These are phyloP conservation scores for Grammomys surdaster DNA, from an alignment of 2,113 vertebrate species.

Conservation along the genomic window DNA sequence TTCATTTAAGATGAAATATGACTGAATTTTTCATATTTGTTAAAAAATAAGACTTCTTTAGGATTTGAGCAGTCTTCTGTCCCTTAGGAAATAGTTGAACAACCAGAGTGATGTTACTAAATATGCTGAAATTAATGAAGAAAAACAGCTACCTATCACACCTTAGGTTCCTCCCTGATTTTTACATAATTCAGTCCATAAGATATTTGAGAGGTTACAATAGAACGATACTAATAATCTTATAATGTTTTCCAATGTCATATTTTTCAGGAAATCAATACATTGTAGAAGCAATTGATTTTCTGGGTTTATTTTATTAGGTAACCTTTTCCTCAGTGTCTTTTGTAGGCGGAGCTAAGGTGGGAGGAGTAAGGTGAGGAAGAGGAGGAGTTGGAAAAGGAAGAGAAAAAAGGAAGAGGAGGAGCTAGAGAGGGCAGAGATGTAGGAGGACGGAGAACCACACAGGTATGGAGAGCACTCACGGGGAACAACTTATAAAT, in stretches of 20 bases:
- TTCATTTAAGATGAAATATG: neutral
- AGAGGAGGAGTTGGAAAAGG: no score
- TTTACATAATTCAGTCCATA: neutral
- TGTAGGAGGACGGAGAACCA: no score
- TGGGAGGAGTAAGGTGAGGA: no score
- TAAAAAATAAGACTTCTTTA: neutral
- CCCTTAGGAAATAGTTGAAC: neutral
- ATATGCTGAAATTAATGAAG: neutral
- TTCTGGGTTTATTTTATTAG: conserved; percentile 56
- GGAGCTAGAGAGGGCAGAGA: no score
- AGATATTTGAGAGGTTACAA: neutral
- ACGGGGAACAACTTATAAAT: no score
- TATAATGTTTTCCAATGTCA: neutral
- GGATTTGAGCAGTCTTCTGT: neutral
- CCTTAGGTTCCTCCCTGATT: neutral
- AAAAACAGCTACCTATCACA: neutral
- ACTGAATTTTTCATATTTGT: neutral
- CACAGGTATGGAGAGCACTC: no score
- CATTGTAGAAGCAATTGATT: conserved; percentile 24
- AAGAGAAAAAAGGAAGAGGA: no score
- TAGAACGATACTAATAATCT: neutral
- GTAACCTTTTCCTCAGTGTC: conserved; percentile 58
- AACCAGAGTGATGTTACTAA: neutral
- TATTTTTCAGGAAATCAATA: conserved; percentile 58
- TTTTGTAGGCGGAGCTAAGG: neutral